Base-by-base conservation (phyloP, 1,140 invertebrate species). In the Oncopodura yosiiana region DNA sequence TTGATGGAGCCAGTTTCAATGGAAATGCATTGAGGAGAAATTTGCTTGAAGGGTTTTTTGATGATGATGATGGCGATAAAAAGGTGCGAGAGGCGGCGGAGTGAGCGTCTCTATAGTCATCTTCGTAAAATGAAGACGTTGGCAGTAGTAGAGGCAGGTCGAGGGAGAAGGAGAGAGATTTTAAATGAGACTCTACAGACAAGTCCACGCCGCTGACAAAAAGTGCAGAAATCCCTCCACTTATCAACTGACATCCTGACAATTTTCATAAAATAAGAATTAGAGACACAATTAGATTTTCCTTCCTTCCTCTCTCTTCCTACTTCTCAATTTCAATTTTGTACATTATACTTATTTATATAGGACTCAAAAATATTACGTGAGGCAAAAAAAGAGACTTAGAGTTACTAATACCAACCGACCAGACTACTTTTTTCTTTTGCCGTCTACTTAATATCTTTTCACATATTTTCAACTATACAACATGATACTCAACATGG, bases 1-100 rank as follows among this genome's bases (percentile, higher is more conserved):
- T 82, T 16, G 86, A 80, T 0, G 92, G 92, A 73, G 92, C 84
- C 29, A 95, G 75, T 73, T 92, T 94, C 53, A 94, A 83, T 23
- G 87, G 90, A 69, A 88, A 90, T 62, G 87, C 80, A 67, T 83
- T 82, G 63, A 77, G 68, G 56, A 69, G 53, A 12, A 42, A 43
- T n/a, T 12, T 43, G 21, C 21, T 49, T 12, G 32, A 36, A 30
- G n/a, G 43, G 5, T 3, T 23, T 24, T 3, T 21, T 18, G 45
- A 11, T 11, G 42, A 44, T 12, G 18, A 11, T 26, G 14, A 4
- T 49, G 34, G 48, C n/a, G n/a, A 49, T 6, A 49, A 55, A 16
- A 5, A 5, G 14, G 19, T 36, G 23, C 18, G 38, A 26, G 37
- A 38, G 21, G 23, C 8, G 26, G 27, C 27, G 5, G 21, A 5